Conservation (phyloP, 2,888 invertebrate species). For the Parnassius mnemosyne region DNA sequence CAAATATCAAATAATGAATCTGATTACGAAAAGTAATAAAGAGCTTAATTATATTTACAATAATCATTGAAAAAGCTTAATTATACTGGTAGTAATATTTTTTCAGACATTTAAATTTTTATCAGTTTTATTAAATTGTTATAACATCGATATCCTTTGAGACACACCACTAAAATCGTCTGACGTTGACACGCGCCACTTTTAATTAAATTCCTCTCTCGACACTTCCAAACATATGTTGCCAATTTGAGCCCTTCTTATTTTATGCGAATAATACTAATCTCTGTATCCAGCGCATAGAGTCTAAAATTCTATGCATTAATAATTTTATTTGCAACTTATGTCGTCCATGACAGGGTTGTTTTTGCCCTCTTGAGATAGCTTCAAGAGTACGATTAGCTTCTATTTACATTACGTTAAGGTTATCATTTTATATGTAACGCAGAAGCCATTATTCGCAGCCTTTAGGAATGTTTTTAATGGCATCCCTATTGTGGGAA, state of each 20-base stretch:
- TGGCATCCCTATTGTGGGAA: slow-evolving; percentile 34
- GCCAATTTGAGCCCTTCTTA: slow-evolving; percentile 52
- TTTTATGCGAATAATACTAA: slow-evolving; percentile 11
- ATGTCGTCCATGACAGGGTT: slow-evolving; percentile 3
- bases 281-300: slow-evolving; percentile 35
- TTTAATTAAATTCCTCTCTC: slow-evolving; percentile 83
- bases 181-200: slow-evolving; percentile 62
- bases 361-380: background rate
- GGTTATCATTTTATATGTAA: slow-evolving; percentile 27
- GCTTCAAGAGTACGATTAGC: slow-evolving; percentile 5
- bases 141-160: slow-evolving; percentile 3
- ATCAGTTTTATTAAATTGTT: background rate
- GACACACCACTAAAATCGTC: slow-evolving; percentile 38
- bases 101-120: too few species aligned
- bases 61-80: too few species aligned
- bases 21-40: too few species aligned
- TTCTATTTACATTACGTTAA: slow-evolving; percentile 25
- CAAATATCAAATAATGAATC: too few species aligned
- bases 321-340: slow-evolving; percentile 5
- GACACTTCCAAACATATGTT: slow-evolving; percentile 74
- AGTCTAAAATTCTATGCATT: slow-evolving; percentile 32
- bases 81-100: too few species aligned
- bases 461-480: slow-evolving; percentile 34
- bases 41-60: too few species aligned
- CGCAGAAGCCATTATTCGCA: slow-evolving; percentile 29